phyloP scores from a whole-genome alignment of 2,113 vertebrate genomes.

The Hyaena hyaena region DNA sequence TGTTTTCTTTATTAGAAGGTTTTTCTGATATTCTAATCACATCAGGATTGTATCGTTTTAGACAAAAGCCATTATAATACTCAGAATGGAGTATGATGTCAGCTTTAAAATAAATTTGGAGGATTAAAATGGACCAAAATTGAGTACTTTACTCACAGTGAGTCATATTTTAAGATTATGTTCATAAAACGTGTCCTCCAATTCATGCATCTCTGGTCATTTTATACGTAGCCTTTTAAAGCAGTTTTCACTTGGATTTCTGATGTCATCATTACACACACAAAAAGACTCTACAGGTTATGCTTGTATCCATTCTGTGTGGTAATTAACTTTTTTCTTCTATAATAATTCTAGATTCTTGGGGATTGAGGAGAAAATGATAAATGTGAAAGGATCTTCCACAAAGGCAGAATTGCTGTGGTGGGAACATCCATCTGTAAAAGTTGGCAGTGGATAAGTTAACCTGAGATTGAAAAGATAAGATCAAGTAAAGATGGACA shows the following conservation, averaged over 20 bases:
- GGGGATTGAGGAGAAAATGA: neutral
- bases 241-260: neutral
- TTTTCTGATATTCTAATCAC: neutral
- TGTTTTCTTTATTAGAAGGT: neutral
- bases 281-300: neutral
- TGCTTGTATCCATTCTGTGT: neutral
- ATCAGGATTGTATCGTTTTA: neutral
- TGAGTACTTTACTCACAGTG: neutral
- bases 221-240: neutral
- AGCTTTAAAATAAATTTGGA: slow-evolving; percentile 35
- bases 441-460: neutral
- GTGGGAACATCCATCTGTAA: neutral
- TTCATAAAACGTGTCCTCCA: neutral
- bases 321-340: neutral
- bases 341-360: neutral
- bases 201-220: neutral
- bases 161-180: neutral
- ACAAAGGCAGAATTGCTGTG: neutral
- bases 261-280: neutral
- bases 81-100: neutral
- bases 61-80: neutral
- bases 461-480: neutral
- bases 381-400: neutral
- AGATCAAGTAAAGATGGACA: neutral
- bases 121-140: slow-evolving; percentile 38